These are phyloP conservation scores for Sigmodon hispidus DNA, from an alignment of 2,113 vertebrate species.

Conservation along the genomic window DNA sequence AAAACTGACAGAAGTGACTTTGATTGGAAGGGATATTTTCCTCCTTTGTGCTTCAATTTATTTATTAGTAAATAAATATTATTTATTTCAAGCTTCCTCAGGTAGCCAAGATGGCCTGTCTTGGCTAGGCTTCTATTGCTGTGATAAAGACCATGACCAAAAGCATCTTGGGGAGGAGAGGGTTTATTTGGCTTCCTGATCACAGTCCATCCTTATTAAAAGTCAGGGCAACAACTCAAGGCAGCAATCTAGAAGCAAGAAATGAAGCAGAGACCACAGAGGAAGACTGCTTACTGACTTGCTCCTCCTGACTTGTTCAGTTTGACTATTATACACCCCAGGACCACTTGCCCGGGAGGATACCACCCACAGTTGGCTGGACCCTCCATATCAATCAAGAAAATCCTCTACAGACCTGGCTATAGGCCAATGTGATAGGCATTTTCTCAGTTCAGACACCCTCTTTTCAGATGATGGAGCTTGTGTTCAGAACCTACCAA, in stretches of 20 bases:
- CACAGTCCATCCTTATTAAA: too few species aligned
- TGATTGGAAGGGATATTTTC: neutral
- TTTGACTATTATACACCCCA: neutral
- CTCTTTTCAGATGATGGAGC: neutral
- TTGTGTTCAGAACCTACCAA: too few species aligned
- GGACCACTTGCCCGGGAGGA: neutral
- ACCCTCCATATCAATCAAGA: neutral
- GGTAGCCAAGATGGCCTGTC: neutral
- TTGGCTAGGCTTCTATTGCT: neutral
- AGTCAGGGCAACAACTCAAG: neutral
- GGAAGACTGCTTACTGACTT: neutral
- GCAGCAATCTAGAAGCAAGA: neutral
- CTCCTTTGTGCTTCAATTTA: neutral
- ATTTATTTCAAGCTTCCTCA: neutral
- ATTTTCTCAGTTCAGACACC: neutral
- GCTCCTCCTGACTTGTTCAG: neutral
- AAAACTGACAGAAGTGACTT: neutral
- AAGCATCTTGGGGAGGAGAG: neutral
- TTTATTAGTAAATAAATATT: neutral
- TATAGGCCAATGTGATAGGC: neutral
- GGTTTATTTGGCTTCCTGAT: neutral
- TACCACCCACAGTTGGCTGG: too few species aligned
- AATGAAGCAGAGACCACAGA: neutral
- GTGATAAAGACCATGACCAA: neutral
- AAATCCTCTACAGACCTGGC: neutral